phyloP scores from a whole-genome alignment of 2,888 invertebrate genomes.

The Drosophila mettleri region DNA sequence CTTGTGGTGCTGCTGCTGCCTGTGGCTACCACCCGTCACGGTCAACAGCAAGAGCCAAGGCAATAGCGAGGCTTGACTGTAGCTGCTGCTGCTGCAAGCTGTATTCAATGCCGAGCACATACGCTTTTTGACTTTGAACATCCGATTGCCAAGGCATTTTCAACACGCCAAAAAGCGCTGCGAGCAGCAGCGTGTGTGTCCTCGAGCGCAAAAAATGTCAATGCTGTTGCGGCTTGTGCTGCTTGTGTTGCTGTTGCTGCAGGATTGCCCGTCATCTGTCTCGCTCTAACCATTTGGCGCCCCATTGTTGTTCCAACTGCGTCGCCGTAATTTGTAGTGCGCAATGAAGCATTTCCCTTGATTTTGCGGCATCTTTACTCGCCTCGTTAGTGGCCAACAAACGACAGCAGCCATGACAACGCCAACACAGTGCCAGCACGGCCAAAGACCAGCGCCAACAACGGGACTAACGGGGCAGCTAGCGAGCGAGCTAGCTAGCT shows the following conservation, averaged over 20 bases:
- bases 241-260: constrained; percentile 16
- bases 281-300: constrained; percentile 49
- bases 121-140: constrained; percentile 80
- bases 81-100: constrained; percentile 24
- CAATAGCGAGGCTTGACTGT: constrained; percentile 19
- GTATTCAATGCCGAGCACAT: constrained; percentile 75
- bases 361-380: constrained; percentile 82
- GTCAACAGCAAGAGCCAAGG: constrained; percentile 22
- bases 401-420: constrained; percentile 80
- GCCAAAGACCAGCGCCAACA: constrained; percentile 17
- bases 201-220: constrained; percentile 78
- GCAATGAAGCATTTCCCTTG: constrained; percentile 83
- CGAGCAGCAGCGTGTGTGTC: constrained; percentile 58
- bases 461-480: constrained; percentile 9
- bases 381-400: constrained; percentile 82
- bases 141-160: constrained; percentile 77
- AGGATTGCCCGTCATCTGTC: constrained; percentile 27
- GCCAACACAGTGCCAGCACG: constrained; percentile 50
- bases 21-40: constrained; percentile 36
- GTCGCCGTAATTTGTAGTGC: constrained; percentile 81
- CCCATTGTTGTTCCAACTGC: constrained; percentile 80
- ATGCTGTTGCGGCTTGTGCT: constrained; percentile 42
- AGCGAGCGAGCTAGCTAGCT: constrained; percentile 14
- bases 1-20: neutral
- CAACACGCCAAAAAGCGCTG: constrained; percentile 12